A percentile compares a stretch with the other conserved stretches of the same genome.
These are phyloP conservation scores for Helicoverpa assulta DNA, from an alignment of 2,888 invertebrate species.

Conservation along the genomic window DNA sequence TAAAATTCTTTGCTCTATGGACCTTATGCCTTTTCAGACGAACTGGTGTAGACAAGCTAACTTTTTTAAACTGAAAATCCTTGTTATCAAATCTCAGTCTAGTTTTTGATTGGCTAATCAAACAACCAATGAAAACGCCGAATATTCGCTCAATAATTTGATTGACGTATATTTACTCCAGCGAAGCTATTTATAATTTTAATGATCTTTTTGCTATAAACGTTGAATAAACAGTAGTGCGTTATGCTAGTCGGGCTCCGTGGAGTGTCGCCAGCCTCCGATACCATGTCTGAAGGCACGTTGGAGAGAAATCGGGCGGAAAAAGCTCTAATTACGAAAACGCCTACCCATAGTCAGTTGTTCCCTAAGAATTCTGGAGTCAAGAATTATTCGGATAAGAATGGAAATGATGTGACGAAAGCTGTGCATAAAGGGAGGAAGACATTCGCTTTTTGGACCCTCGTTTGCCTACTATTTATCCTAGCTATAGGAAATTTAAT, in stretches of 20 bases:
- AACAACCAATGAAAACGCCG: slow-evolving; percentile 70
- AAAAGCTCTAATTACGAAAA: slow-evolving; percentile 83
- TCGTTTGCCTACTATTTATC: slow-evolving; percentile 92
- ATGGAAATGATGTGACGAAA: slow-evolving; percentile 85
- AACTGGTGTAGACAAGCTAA: neutral
- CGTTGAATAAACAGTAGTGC: slow-evolving; percentile 56
- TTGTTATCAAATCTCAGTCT: neutral
- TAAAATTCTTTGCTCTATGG: neutral
- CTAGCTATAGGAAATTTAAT: slow-evolving; percentile 95
- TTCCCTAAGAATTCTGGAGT: slow-evolving; percentile 70
- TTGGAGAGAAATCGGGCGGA: slow-evolving; percentile 82
- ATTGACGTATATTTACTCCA: slow-evolving; percentile 70
- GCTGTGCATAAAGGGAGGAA: slow-evolving; percentile 86
- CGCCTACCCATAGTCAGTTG: slow-evolving; percentile 78
- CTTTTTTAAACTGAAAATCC: slow-evolving; percentile 19
- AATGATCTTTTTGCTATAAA: slow-evolving; percentile 61
- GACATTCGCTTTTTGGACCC: slow-evolving; percentile 94
- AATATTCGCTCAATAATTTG: slow-evolving; percentile 85
- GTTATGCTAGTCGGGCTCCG: slow-evolving; percentile 78
- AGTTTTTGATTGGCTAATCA: slow-evolving; percentile 64
- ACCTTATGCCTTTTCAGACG: neutral
- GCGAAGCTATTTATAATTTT: slow-evolving; percentile 81
- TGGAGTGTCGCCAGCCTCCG: slow-evolving; percentile 83
- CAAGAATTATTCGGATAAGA: slow-evolving; percentile 86
- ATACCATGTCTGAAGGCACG: slow-evolving; percentile 84